Evolutionary conservation across 1,140 invertebrate species (phyloP).

Genomic region (Bacillus rossius): DNA sequence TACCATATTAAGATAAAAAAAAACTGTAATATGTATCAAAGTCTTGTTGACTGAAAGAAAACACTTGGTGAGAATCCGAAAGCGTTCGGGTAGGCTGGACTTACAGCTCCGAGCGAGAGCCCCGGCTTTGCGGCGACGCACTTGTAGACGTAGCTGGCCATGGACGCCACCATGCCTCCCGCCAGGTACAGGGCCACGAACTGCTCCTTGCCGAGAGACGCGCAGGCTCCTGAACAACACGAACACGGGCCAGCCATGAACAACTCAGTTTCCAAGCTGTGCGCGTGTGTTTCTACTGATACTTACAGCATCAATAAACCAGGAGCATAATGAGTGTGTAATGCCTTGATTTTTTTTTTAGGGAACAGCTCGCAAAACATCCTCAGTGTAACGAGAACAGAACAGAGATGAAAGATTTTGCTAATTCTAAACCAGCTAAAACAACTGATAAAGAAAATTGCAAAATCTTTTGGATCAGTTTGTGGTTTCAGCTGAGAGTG

Average conservation of each 20-base stretch:
- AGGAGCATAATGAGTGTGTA: background rate
- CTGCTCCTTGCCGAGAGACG: slow-evolving; percentile 85
- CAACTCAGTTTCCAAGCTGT: background rate
- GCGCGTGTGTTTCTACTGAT: background rate
- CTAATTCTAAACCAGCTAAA: too few relatives aligned
- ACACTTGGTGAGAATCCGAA: too few relatives aligned
- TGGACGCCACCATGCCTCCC: slow-evolving; percentile 82
- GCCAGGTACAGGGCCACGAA: slow-evolving; percentile 87
- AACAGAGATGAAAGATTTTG: too few relatives aligned
- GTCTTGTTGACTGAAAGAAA: too few relatives aligned
- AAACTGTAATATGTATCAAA: too few relatives aligned
- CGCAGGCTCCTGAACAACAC: slow-evolving; percentile 47
- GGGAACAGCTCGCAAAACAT: too few relatives aligned
- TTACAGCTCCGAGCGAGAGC: slow-evolving; percentile 87
- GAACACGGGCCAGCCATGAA: background rate
- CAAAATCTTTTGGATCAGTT: too few relatives aligned
- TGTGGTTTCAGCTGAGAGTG: too few relatives aligned
- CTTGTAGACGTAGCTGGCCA: slow-evolving; percentile 80
- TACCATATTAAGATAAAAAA: too few relatives aligned
- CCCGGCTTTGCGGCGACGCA: slow-evolving; percentile 55
- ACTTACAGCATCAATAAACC: background rate
- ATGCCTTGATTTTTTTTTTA: slow-evolving; percentile 8
- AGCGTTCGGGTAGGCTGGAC: too few relatives aligned
- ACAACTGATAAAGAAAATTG: too few relatives aligned
- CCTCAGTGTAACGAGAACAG: too few relatives aligned